Evolutionary conservation across 2,888 invertebrate genomes (phyloP), one percentile per base, ranked within the genome.

Genomic region (Coleophora flavipennella): DNA sequence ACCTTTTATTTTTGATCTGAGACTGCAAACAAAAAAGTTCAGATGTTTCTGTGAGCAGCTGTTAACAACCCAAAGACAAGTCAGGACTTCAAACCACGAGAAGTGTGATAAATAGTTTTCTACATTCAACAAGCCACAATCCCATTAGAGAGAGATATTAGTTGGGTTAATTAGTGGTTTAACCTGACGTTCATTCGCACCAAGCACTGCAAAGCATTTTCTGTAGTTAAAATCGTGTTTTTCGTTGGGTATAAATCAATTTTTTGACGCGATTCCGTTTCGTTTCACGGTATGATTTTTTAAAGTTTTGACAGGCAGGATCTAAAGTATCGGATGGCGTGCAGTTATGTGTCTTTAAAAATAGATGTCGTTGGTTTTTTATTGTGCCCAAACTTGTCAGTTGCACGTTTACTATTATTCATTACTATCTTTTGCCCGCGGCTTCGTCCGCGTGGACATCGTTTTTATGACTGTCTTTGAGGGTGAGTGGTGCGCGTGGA

Each of bases 81-180:
- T 29, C n/a, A 20, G 6, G 6, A 26, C 44, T 39, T 44, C 36
- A 32, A 45, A 3, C 6, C 20, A 6, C 20, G 46, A 46, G 8
- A 37, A 31, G 31, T 35, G 46, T 48, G 48, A 52, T 41, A 47
- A 45, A 53, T 55, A 57, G 55, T 51, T 50, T 56, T 59, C 53
- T 57, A 59, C 51, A 63, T 65, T 58, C 58, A 50, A 59, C 55
- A 42, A 55, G 51, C 44, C 55, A 55, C 69, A 72, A 72, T 66
- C 72, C 65, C 42, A 53, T 55, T 54, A 46, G 50, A 41, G 46
- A 49, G 47, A 54, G 49, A 42, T 65, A 69, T 72, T 75, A 70
- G 72, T 69, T 66, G 60, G 66, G 72, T 75, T 77, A 78, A 78
- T 78, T 78, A 77, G 72, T 68, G 66, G 67, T 67, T 58, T 61